Base-by-base conservation (phyloP, 2,113 vertebrate genomes). In the Oreochromis aureus region DNA sequence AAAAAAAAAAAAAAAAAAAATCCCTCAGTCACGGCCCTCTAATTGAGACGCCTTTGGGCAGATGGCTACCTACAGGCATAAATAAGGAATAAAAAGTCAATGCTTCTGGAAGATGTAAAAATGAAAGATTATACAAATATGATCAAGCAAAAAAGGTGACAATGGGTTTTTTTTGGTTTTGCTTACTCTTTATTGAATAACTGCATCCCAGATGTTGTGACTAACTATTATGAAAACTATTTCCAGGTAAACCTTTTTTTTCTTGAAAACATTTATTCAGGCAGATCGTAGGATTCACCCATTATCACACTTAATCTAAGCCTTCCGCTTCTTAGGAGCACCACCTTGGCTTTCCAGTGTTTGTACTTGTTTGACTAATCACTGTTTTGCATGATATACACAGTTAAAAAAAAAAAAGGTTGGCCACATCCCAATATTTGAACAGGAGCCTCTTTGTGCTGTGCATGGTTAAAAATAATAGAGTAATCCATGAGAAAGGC, bases 311-410 rank as follows among this genome's bases (percentile, higher is more conserved):
- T 85, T 76, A 34, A 85, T 3, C 63, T 86, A 46, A 88, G 73
- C 58, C 15, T 66, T 46, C n/a, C n/a, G 71, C 32, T 83, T 79
- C 5, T 51, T 18, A 61, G 6, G 18, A 90, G 46, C 61, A 76
- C 83, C 59, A 30, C 82, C 53, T 24, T 71, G 53, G 34, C 30
- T 73, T 73, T 92, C 91, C 93, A 94, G 89, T 93, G 88, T 90
- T 93, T 90, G 81, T 61, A 69, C 82, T 63, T 66, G 18, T 69
- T 54, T 34, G 19, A 71, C 30, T 63, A 30, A 55, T 91, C 19
- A 44, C 22, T 7, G 8, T 36, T 76, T 84, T 10, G 61, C 30
- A 46, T 59, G 80, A 56, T 11, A 48, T 7, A 61, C 8, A 59
- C 24, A 15, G 13, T 41, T 19, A 8, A 36, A 53, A 59, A 13